These are phyloP conservation scores for Novumbra hubbsi DNA, from an alignment of 2,797 vertebrate species.

Conservation along the genomic window DNA sequence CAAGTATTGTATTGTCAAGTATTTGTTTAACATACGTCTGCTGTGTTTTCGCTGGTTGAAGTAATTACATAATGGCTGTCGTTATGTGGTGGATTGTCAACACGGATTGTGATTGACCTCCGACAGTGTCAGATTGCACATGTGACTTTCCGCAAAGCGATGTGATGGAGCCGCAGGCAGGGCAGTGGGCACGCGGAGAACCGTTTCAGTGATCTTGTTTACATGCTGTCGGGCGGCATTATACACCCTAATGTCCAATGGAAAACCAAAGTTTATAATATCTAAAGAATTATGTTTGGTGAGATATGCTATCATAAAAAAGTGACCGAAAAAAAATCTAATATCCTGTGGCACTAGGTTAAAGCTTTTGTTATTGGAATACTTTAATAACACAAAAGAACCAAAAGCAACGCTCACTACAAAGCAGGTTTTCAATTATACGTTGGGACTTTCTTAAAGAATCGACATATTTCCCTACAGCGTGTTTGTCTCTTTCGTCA, in stretches of 20 bases:
- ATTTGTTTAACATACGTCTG: background rate
- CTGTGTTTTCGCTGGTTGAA: background rate
- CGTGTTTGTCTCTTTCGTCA: background rate
- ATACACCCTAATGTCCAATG: conserved; percentile 43
- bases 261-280: background rate
- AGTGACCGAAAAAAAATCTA: background rate
- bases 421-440: conserved; percentile 3
- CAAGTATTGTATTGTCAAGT: background rate
- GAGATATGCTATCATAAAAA: background rate
- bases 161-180: conserved; percentile 6
- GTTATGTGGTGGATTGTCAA: background rate
- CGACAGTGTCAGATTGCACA: conserved; percentile 22
- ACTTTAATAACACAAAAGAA: background rate
- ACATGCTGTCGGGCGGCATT: conserved; percentile 46
- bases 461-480: background rate
- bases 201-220: conserved; percentile 51
- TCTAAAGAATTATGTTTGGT: background rate
- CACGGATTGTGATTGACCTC: background rate
- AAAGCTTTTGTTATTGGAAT: background rate
- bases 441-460: background rate
- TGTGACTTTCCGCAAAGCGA: conserved; percentile 35
- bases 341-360: background rate
- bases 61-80: background rate
- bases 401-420: background rate
- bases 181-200: conserved; percentile 3